Evolutionary conservation across 2,113 vertebrate genomes (phyloP).

Genomic region (Pelvicachromis taeniatus): DNA sequence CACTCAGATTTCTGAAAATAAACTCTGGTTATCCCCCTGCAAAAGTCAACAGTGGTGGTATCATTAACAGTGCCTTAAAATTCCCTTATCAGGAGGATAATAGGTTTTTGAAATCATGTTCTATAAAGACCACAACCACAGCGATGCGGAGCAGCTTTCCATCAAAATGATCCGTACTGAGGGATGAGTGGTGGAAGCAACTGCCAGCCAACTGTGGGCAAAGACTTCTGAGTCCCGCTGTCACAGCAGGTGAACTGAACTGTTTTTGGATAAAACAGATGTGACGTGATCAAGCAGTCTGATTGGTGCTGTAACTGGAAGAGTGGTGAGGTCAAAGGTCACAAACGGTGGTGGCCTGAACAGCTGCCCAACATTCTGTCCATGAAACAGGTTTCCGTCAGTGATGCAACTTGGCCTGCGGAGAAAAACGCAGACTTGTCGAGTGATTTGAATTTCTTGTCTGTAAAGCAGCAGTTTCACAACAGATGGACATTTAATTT

Average conservation of each 20-base stretch:
- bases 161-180: neutral
- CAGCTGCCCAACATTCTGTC: conserved; percentile 50
- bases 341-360: conserved; percentile 30
- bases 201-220: neutral
- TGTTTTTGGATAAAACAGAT: neutral
- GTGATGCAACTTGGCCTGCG: conserved; percentile 70
- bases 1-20: neutral
- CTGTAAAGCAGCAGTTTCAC: neutral
- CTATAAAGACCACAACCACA: neutral
- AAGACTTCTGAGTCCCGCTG: conserved; percentile 1
- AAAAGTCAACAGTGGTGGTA: conserved; percentile 5
- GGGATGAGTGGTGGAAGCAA: neutral
- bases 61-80: conserved; percentile 10
- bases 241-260: neutral
- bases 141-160: neutral
- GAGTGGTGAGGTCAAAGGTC: conserved; percentile 56
- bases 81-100: conserved; percentile 48
- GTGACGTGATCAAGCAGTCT: conserved; percentile 28
- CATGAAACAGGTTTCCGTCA: conserved; percentile 44
- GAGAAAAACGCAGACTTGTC: neutral
- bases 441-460: neutral
- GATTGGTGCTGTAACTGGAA: conserved; percentile 31
- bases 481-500: neutral
- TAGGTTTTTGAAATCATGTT: conserved; percentile 17
- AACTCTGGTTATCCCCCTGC: neutral